These are phyloP conservation scores for Drosophila varians DNA, from an alignment of 1,140 invertebrate genomes.

Conservation along the genomic window DNA sequence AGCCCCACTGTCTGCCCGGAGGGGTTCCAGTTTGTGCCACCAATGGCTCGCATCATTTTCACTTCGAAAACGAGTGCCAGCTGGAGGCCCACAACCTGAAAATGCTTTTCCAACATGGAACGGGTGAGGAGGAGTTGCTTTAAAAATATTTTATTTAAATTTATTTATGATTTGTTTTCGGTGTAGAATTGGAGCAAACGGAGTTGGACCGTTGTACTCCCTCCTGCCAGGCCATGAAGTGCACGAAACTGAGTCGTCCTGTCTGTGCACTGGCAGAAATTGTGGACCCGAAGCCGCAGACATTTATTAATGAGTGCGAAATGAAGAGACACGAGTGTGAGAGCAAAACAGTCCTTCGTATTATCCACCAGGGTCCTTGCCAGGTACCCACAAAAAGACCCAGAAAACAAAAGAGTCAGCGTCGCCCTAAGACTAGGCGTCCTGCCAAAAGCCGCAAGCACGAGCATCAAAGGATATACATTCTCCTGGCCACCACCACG, in stretches of 20 bases:
- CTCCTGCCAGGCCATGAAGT: conserved; percentile 41
- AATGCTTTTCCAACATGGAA: conserved; percentile 57
- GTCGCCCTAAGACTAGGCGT: background rate
- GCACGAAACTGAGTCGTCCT: conserved; percentile 28
- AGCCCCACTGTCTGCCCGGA: conserved; percentile 44
- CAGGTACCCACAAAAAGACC: background rate
- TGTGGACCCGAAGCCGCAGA: conserved; percentile 5
- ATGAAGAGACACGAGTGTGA: conserved; percentile 39
- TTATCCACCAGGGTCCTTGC: background rate
- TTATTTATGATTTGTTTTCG: background rate
- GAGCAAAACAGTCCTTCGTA: conserved; percentile 19
- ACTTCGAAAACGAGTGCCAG: conserved; percentile 61
- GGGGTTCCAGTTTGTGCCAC: conserved; percentile 63
- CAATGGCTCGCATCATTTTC: conserved; percentile 44
- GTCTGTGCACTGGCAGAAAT: conserved; percentile 44
- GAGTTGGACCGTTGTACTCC: conserved; percentile 54
- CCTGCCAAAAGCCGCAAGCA: background rate
- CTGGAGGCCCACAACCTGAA: conserved; percentile 66
- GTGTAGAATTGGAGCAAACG: conserved; percentile 53
- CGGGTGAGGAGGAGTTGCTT: conserved; percentile 18
- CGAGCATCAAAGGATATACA: background rate
- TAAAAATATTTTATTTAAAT: background rate
- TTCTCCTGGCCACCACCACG: background rate
- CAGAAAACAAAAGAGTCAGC: background rate
- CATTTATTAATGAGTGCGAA: conserved; percentile 59